Evolutionary conservation across 2,888 invertebrate genomes (phyloP).

Genomic region (Epinotia bilunana): DNA sequence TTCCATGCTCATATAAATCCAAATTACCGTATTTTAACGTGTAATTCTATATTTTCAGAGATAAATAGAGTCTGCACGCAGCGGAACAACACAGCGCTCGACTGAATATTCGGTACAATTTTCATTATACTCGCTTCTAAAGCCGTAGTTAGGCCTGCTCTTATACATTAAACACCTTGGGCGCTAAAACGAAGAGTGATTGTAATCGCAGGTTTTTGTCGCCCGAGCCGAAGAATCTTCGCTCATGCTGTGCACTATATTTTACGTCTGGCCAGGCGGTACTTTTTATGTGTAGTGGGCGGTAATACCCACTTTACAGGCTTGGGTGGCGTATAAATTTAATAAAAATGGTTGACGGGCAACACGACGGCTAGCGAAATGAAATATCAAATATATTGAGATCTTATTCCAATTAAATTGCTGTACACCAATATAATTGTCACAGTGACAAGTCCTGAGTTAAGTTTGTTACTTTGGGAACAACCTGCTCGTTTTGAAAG

Average conservation of each 20-base stretch:
- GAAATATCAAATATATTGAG: background rate
- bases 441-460: background rate
- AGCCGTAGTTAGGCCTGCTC: background rate
- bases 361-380: background rate
- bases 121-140: background rate
- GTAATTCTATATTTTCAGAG: constrained; percentile 47
- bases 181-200: no score
- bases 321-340: no score
- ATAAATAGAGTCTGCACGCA: constrained; percentile 48
- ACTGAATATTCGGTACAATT: constrained; percentile 32
- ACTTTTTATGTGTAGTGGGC: no score
- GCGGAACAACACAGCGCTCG: constrained; percentile 15
- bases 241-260: no score
- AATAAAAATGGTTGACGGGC: background rate
- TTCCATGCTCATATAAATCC: no score
- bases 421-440: background rate
- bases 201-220: no score
- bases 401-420: background rate
- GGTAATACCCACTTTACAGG: no score
- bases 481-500: background rate
- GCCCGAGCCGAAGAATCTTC: no score
- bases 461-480: background rate
- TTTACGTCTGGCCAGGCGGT: no score
- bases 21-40: background rate
- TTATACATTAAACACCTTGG: background rate